Base-by-base conservation (phyloP, 2,797 vertebrate genomes). In the Halcyon badia region DNA sequence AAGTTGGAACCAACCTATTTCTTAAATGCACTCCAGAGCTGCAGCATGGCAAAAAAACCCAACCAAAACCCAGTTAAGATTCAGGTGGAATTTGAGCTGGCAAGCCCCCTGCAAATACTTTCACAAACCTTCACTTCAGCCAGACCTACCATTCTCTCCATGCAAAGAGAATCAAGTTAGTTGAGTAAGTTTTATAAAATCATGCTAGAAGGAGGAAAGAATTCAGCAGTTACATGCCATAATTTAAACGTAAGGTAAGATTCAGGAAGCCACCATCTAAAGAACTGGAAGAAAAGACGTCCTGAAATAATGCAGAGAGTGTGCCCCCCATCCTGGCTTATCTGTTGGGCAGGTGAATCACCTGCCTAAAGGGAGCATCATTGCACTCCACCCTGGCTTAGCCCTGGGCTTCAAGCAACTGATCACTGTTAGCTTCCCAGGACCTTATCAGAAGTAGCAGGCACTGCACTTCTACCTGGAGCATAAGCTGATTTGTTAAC, bases 401-500 rank as follows among this genome's bases (percentile, higher is more conserved):
- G 71, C 44, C 79, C 70, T 52, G 51, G 51, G 52, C 84, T 89
- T 57, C 78, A 66, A 58, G 49, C n/a, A 57, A 41, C 69, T 44
- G 71, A 82, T 73, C 28, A 3, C 33, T 35, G 24, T 65, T 70
- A 52, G 17, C 58, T 91, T 94, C 90, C 51, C 64, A 83, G 62
- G 83, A 65, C 78, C 72, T 61, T 86, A 84, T 88, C 69, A 90
- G 75, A 96, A 95, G 68, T 48, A 90, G 85, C 52, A 97, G 76
- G 20, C 71, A 64, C 57, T 66, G 51, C 87, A 82, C 71, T 89
- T 83, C 49, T 89, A 56, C 54, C 35, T 95, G 54, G 77, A 96
- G 85, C 48, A 41, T 76, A 94, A 84, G 33, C 49, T 69, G 60
- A 87, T 87, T 94, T 96, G 85, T 94, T 96, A 94, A 94, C 91